These are phyloP conservation scores for Lithophane ornitopus DNA, from an alignment of 2,888 invertebrate genomes.

Conservation along the genomic window DNA sequence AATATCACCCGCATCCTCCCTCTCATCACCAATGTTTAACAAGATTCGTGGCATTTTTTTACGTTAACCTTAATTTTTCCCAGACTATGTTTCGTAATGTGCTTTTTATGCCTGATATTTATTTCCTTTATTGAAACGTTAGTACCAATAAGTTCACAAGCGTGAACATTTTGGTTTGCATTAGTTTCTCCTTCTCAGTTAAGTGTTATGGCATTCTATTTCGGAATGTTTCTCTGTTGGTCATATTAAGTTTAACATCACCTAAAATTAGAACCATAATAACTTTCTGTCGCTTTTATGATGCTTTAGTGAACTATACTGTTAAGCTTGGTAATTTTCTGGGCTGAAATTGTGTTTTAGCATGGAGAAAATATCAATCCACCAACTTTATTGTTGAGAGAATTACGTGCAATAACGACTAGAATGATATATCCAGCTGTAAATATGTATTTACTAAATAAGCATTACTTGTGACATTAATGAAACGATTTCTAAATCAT, in stretches of 20 bases:
- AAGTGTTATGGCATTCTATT: conserved; percentile 51
- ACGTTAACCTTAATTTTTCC: not conserved
- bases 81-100: not conserved
- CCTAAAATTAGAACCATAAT: conserved; percentile 57
- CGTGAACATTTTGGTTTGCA: conserved; percentile 35
- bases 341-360: not conserved
- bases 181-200: conserved; percentile 37
- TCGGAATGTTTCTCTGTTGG: conserved; percentile 42
- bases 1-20: too few relatives aligned
- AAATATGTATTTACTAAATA: too few relatives aligned
- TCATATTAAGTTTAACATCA: conserved; percentile 41
- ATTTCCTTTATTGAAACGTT: conserved; percentile 42
- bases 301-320: conserved; percentile 16
- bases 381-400: not conserved
- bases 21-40: not conserved
- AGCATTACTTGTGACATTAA: not conserved
- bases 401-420: not conserved
- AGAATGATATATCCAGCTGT: not conserved
- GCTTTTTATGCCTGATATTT: not conserved
- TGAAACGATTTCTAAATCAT: not conserved
- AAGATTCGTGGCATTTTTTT: not conserved
- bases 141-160: conserved; percentile 16
- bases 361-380: not conserved
- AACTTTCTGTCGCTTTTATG: conserved; percentile 49
- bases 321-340: conserved; percentile 37